phyloP scores from a whole-genome alignment of 2,888 invertebrate species.

The Nipponacmea schrenckii region DNA sequence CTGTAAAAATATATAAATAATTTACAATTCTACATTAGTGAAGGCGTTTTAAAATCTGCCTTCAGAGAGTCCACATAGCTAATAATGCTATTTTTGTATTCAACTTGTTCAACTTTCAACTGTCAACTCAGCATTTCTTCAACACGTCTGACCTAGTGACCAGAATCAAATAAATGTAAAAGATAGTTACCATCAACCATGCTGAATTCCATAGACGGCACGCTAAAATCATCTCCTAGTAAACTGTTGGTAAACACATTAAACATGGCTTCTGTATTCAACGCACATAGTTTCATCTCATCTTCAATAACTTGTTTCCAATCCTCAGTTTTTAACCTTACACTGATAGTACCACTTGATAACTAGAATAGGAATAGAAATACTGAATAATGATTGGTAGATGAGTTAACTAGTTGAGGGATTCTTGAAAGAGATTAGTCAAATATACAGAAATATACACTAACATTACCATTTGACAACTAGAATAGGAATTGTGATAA shows the following conservation, averaged over 20 bases:
- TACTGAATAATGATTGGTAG: no score
- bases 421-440: no score
- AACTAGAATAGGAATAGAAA: no score
- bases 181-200: constrained; percentile 42
- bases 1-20: background rate
- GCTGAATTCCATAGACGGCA: constrained; percentile 59
- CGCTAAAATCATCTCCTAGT: constrained; percentile 64
- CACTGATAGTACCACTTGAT: constrained; percentile 70
- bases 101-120: no score
- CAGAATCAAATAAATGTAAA: no score
- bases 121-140: no score
- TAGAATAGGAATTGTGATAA: no score
- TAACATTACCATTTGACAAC: constrained; percentile 68
- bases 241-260: constrained; percentile 59
- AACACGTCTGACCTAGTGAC: no score
- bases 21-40: no score
- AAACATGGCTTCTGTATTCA: constrained; percentile 82
- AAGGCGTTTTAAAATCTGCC: background rate
- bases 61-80: background rate
- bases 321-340: constrained; percentile 84
- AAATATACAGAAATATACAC: constrained; percentile 67
- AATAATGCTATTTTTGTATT: background rate
- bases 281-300: constrained; percentile 85
- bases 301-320: constrained; percentile 86
- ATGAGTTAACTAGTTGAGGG: no score